Evolutionary conservation across 1,140 invertebrate genomes (phyloP), one percentile per base, ranked within the genome.

Genomic region (Helicoverpa armigera): DNA sequence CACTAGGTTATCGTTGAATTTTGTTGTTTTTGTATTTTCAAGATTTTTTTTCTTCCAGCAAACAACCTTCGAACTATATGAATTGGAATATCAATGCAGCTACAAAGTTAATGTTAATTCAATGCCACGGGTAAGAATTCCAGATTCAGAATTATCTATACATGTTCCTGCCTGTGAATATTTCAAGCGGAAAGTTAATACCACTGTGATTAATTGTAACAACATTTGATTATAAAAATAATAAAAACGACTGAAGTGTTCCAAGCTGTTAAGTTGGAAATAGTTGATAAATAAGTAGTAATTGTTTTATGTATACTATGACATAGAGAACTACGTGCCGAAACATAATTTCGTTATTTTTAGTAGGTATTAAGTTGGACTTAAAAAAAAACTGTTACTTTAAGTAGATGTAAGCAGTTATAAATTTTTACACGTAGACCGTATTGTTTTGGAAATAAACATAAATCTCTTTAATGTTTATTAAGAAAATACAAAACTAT

Each of bases 81-180:
- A 94, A 50, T 76, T 94, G 54, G 91, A 93, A 29, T 94, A 93
- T 54, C 85, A 89, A n/a, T 93, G 92, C 85, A 91, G 85, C 78
- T 94, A 94, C 65, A 86, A 86, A 79, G 86, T 94, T 7, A 92
- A 92, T 67, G 88, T 94, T 0, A 93, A 93, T 67, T 90, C 82
- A 56, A 86, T 89, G 9, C 82, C 82, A 69, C 90, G 89, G 75
- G 65, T 83, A 0, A 89, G 90, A 80, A 85, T 54, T 3, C 87
- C 88, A 7, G 92, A 94, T 74, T 91, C 93, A 9, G 92, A 94
- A 84, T 85, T 92, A 10, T 85, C 86, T 61, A 83, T 94, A 35
- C 88, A 83, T 56, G 90, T 94, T 48, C 93, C 93, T 14, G 83
- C 84, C 12, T 94, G 93, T 83, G 88, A 94, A 82, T 93, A 93